Base-by-base conservation (phyloP, 2,797 vertebrate genomes). In the Anas georgica region DNA sequence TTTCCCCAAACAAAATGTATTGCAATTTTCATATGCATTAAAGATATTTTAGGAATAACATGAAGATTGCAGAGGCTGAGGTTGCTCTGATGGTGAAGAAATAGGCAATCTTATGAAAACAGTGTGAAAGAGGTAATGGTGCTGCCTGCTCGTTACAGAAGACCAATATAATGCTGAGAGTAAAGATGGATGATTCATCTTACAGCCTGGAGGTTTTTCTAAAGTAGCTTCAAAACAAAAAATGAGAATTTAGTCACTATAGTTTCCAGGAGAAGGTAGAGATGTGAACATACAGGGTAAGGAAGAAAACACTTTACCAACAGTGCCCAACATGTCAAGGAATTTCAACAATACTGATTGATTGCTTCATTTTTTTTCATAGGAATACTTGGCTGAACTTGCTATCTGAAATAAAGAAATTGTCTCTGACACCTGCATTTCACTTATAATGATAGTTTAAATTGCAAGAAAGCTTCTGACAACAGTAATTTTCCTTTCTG, bases 151-250 rank as follows among this genome's bases (percentile, higher is more conserved):
- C n/a, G 31, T n/a, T 86, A 26, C 18, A 67, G 50, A 90, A 91
- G 79, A 93, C 22, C 52, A 76, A 90, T 46, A 80, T 41, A 86
- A 93, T 45, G 55, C 52, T 63, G 78, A 70, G 83, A 89, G 73
- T 90, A 93, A 87, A 88, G 46, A n/a, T 86, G 50, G 9, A 48
- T 96, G 94, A 92, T 37, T 97, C 84, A 91, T 77, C 59, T 45
- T 28, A 29, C 8, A 92, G 45, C 86, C 73, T 85, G 66, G 37
- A 66, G 68, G 10, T 89, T 56, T 92, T 92, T 83, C 66, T 86
- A 48, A 95, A 86, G 84, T 37, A 88, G 9, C 46, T 86, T 89
- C 85, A 78, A 91, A 88, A 92, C 26, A 81, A 90, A 87, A 87
- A 92, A 52, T 17, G 15, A 91, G 58, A 73, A 16, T 91, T 83